Evolutionary conservation across 2,888 invertebrate species (phyloP).

Genomic region (Ormyrus pomaceus): DNA sequence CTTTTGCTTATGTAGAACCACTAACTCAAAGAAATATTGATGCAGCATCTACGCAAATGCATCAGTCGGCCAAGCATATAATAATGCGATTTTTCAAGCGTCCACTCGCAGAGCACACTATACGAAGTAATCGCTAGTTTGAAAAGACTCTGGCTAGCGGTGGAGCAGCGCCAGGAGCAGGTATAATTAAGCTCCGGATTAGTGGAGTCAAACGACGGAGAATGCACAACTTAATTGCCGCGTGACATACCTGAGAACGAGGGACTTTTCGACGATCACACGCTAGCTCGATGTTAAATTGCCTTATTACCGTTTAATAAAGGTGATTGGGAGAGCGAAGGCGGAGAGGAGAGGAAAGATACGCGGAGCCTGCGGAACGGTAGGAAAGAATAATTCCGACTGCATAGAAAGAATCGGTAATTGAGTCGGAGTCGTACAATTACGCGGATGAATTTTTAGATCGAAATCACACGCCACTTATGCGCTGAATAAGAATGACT

Average conservation of each 20-base stretch:
- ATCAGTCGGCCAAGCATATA: conserved; percentile 14
- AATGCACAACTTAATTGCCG: conserved; percentile 45
- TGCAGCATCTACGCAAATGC: conserved; percentile 18
- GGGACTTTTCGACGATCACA: conserved; percentile 48
- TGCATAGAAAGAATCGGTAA: conserved; percentile 46
- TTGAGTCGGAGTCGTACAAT: conserved; percentile 19
- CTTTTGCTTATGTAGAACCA: too few species aligned
- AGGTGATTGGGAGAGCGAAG: conserved; percentile 22
- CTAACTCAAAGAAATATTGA: too few species aligned
- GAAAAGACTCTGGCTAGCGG: neutral
- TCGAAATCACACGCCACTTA: too few species aligned
- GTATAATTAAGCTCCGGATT: conserved; percentile 46
- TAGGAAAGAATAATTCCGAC: conserved; percentile 9
- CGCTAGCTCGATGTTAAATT: conserved; percentile 49
- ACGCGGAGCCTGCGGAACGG: neutral
- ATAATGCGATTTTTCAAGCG: conserved; percentile 31
- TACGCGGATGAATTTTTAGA: conserved; percentile 23
- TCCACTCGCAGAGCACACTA: neutral
- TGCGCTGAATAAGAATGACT: too few species aligned
- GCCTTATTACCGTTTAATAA: conserved; percentile 54
- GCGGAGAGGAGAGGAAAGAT: neutral
- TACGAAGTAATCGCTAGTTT: conserved; percentile 36
- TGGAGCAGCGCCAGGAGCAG: neutral
- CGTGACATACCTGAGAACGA: conserved; percentile 56
- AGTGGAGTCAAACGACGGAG: conserved; percentile 19